These are phyloP conservation scores for Leptopilina clavipes DNA, from an alignment of 1,140 invertebrate species.

Conservation along the genomic window DNA sequence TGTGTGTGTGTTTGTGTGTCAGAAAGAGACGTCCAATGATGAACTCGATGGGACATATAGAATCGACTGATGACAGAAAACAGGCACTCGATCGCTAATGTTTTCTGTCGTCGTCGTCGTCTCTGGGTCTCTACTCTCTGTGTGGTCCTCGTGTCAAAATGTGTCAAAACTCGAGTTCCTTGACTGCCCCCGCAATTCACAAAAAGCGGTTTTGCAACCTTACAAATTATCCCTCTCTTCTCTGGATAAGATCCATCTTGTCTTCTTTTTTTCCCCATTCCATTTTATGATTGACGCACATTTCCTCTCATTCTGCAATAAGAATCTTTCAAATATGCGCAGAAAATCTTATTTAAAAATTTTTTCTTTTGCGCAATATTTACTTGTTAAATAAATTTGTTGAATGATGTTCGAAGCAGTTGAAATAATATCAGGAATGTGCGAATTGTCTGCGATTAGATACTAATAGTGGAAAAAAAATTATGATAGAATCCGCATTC, in stretches of 20 bases:
- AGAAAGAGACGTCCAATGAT: conserved; percentile 18
- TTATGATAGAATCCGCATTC: conserved; percentile 20
- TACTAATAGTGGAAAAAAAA: neutral
- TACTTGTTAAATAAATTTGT: no score
- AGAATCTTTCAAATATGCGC: no score
- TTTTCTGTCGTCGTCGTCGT: conserved; percentile 62
- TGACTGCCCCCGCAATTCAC: conserved; percentile 46
- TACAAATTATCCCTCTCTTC: conserved; percentile 65
- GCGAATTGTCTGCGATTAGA: conserved; percentile 2
- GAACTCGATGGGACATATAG: conserved; percentile 14
- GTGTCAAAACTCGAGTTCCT: conserved; percentile 72
- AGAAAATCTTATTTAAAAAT: no score
- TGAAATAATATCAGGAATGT: conserved; percentile 5
- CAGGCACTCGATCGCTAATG: conserved; percentile 52
- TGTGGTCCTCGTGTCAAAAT: conserved; percentile 73
- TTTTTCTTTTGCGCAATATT: neutral
- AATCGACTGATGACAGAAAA: conserved; percentile 27
- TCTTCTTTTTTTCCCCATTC: neutral
- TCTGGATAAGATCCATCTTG: neutral
- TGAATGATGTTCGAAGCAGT: neutral
- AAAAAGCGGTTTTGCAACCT: conserved; percentile 66
- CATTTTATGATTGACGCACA: no score
- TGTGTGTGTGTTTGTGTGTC: neutral
- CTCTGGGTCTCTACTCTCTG: conserved; percentile 56
- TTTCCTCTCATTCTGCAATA: no score